phyloP scores from a whole-genome alignment of 2,113 vertebrate species.

The Crotalus tigris region DNA sequence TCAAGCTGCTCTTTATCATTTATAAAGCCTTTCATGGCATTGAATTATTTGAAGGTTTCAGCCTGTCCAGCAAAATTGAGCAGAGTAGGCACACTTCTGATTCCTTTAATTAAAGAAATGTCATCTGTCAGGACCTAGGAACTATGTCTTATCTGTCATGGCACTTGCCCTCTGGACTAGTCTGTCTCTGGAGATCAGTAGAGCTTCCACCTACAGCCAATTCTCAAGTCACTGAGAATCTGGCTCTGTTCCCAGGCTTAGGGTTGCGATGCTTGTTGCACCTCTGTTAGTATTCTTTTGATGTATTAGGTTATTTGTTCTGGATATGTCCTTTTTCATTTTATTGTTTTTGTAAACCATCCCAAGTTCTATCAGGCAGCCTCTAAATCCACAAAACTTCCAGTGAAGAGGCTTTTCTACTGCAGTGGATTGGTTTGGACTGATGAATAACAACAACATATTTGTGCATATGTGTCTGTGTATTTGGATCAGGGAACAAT shows the following conservation, averaged over 20 bases:
- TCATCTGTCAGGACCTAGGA: not conserved
- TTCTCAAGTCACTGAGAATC: not conserved
- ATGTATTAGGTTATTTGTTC: not conserved
- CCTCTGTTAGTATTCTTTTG: not conserved
- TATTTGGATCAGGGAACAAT: not conserved
- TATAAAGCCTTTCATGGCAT: not conserved
- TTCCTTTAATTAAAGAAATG: not conserved
- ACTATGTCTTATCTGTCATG: not conserved
- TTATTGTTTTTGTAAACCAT: not conserved
- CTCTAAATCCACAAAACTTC: not conserved
- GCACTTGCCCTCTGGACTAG: not conserved
- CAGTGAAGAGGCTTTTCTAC: not conserved
- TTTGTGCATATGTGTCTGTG: not conserved
- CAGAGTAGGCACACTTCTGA: not conserved
- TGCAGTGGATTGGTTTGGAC: not conserved
- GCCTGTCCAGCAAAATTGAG: not conserved
- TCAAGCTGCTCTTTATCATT: not conserved
- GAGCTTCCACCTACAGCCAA: not conserved
- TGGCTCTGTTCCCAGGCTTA: not conserved
- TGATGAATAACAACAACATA: not conserved
- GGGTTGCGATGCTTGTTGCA: not conserved
- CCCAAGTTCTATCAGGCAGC: not conserved
- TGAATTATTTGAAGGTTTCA: not conserved
- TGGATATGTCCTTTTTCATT: not conserved
- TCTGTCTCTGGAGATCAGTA: not conserved